Conservation (phyloP, 2,113 vertebrate species). For the Gymnogyps californianus region DNA sequence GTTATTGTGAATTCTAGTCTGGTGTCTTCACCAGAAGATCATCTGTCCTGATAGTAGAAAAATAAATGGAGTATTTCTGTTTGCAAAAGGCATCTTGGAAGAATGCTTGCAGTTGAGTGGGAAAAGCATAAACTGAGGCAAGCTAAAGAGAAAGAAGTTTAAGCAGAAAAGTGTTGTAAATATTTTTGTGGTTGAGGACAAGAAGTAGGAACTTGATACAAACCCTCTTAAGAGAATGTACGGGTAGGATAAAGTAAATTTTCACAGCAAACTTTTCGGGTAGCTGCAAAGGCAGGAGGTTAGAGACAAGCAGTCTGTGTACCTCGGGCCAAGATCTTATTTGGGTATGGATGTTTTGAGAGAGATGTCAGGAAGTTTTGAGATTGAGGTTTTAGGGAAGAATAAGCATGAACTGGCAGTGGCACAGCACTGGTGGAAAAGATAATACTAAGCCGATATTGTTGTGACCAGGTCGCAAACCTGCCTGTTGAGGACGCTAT, state of each 20-base stretch:
- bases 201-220: neutral
- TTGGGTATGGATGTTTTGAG: neutral
- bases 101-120: neutral
- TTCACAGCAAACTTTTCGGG: neutral
- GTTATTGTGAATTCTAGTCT: neutral
- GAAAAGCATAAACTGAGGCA: neutral
- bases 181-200: neutral
- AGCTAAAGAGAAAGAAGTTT: neutral
- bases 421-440: neutral
- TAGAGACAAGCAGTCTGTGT: neutral
- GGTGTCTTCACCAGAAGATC: neutral
- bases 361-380: neutral
- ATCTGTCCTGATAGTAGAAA: neutral
- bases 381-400: neutral
- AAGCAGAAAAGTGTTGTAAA: neutral
- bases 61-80: neutral
- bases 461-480: neutral
- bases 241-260: neutral
- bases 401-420: neutral
- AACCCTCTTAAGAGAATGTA: neutral
- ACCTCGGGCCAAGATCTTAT: neutral
- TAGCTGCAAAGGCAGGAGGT: neutral
- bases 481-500: neutral
- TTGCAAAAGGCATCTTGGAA: neutral
- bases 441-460: neutral